Evolutionary conservation across 2,797 vertebrate genomes (phyloP), one percentile per base, ranked within the genome.

Genomic region (Karalla daura): DNA sequence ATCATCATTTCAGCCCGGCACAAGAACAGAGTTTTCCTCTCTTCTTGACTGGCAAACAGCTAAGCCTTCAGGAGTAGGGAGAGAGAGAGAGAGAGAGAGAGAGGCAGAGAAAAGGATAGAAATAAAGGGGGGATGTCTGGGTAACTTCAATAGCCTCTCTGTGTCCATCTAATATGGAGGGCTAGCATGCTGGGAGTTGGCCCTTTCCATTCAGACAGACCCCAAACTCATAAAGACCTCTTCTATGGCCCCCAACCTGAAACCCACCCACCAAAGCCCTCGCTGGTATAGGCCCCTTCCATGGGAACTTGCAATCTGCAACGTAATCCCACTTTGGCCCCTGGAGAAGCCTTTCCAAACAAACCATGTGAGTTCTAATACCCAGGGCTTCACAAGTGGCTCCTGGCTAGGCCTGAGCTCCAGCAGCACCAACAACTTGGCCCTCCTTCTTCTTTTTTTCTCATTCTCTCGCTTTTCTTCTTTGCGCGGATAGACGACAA

Each of bases 281-380:
- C 21, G 18, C 76, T 85, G 78, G 76, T 89, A 65, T 66, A 81
- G 82, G 85, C 84, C 82, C 64, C 80, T 91, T 91, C 90, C 91
- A 91, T 92, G 90, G 91, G 91, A 93, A 93, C 92, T 89, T 69
- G 80, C 89, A 90, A 92, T 91, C 91, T 93, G 91, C 90, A 92
- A 91, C 81, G 88, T 93, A 93, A 94, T 93, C 90, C 91, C 83
- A 86, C 90, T 91, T 90, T 89, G 87, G 90, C 90, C 88, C 87
- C 90, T 89, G 88, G 90, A 92, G 90, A 89, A 91, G 88, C 89
- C 86, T 84, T 91, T 92, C 90, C 89, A 92, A 93, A 92, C 86
- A 90, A 89, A 89, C 86, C 85, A 86, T 89, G 87, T 88, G 88
- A 91, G 90, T 81, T 63, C 86, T 91, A 91, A 92, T 91, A 90